phyloP scores from a whole-genome alignment of 2,888 invertebrate species.

The Diadromus collaris region DNA sequence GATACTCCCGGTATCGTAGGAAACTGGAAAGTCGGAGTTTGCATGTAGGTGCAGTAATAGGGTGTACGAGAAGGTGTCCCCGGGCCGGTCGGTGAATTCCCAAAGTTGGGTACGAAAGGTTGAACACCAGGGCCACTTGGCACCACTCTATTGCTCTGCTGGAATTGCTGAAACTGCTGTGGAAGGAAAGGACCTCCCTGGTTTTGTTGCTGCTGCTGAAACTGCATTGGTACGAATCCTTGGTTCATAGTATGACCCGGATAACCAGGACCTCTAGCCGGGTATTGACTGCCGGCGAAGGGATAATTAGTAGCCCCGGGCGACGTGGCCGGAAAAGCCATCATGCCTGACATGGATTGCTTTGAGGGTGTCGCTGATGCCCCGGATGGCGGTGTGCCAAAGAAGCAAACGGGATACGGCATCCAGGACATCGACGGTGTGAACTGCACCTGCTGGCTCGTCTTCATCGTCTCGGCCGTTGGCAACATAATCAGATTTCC shows the following conservation, averaged over 20 bases:
- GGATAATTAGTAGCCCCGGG: constrained; percentile 40
- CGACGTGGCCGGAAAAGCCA: constrained; percentile 55
- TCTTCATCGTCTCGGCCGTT: constrained; percentile 71
- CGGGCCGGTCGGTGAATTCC: constrained; percentile 31
- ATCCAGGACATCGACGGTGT: constrained; percentile 67
- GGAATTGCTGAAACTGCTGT: constrained; percentile 30
- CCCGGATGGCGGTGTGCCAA: constrained; percentile 36
- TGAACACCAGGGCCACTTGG: constrained; percentile 60
- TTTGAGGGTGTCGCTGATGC: constrained; percentile 11
- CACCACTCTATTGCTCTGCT: constrained; percentile 48
- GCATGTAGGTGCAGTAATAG: constrained; percentile 72
- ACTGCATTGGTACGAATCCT: constrained; percentile 40
- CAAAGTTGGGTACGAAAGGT: constrained; percentile 35
- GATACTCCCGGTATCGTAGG: constrained; percentile 65
- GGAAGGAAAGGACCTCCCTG: constrained; percentile 20
- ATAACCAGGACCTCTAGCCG: constrained; percentile 43
- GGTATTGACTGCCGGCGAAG: constrained; percentile 33
- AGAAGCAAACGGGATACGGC: constrained; percentile 70
- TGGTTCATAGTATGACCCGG: constrained; percentile 45
- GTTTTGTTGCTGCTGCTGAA: constrained; percentile 18
- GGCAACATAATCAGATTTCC: constrained; percentile 54
- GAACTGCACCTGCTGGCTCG: constrained; percentile 72
- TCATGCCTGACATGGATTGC: constrained; percentile 35
- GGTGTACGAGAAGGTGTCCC: constrained; percentile 37
- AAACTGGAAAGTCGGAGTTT: constrained; percentile 69